Conservation (phyloP, 2,113 vertebrate genomes). For the Hemichromis elongatus region DNA sequence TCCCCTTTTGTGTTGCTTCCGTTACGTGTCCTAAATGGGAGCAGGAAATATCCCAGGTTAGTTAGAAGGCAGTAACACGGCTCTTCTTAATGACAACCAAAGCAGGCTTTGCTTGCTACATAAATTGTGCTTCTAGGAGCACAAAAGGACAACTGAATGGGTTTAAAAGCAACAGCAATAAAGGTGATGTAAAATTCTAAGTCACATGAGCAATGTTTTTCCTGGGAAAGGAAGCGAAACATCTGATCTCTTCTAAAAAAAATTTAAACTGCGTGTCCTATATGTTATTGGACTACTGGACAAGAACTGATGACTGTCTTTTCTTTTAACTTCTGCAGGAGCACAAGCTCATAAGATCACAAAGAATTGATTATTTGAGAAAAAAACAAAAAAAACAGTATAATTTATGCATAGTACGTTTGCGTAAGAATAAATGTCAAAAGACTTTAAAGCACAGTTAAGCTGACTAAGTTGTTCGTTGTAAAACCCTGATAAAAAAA, state of each 20-base stretch:
- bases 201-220: background rate
- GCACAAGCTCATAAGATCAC: background rate
- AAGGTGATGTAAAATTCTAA: background rate
- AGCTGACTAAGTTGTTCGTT: rapidly evolving
- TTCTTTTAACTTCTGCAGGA: background rate
- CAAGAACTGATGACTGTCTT: background rate
- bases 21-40: background rate
- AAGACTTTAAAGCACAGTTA: background rate
- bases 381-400: background rate
- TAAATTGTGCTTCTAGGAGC: background rate
- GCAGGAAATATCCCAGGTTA: background rate
- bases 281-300: background rate
- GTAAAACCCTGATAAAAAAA: background rate
- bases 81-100: background rate
- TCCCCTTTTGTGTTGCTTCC: background rate
- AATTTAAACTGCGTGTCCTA: background rate
- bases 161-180: background rate
- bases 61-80: background rate
- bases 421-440: background rate
- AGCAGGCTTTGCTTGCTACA: background rate
- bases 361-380: background rate
- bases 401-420: background rate
- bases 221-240: background rate
- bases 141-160: background rate
- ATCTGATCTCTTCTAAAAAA: background rate